Conservation (phyloP, 1,140 invertebrate species). For the Meloidogyne chitwoodi region DNA sequence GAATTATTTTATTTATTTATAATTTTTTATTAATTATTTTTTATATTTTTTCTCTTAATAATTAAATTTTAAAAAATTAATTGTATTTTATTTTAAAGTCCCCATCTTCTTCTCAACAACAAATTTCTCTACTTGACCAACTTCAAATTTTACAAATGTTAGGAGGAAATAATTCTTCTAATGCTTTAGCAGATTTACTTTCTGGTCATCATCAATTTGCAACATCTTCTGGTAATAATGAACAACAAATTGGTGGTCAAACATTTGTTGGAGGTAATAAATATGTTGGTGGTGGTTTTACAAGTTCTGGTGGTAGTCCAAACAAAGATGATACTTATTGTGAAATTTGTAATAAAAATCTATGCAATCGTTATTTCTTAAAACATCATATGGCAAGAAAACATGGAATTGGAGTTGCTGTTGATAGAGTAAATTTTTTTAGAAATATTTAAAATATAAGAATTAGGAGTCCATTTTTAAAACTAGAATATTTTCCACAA, state of each 20-base stretch:
- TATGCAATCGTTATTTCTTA: slow-evolving; percentile 88
- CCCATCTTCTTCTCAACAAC: slow-evolving; percentile 11
- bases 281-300: background rate
- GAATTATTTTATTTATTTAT: no score
- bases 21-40: background rate
- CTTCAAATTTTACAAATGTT: slow-evolving; percentile 15
- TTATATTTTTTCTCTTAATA: background rate
- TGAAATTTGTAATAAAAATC: slow-evolving; percentile 88
- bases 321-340: slow-evolving; percentile 69
- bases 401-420: slow-evolving; percentile 68
- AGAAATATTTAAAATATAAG: no score
- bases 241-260: background rate
- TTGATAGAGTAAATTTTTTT: background rate
- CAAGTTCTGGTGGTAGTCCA: slow-evolving; percentile 9
- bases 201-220: background rate
- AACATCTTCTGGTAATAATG: background rate
- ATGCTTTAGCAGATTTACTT: slow-evolving; percentile 1
- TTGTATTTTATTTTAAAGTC: background rate
- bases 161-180: background rate
- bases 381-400: slow-evolving; percentile 89
- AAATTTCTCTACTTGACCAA: slow-evolving; percentile 13
- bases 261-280: background rate
- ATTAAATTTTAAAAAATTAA: background rate
- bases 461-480: no score
- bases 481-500: no score